Percentiles rank a stretch among this genome's conserved stretches.
These are phyloP conservation scores for Unio delphinus DNA, from an alignment of 2,888 invertebrate species.

Conservation along the genomic window DNA sequence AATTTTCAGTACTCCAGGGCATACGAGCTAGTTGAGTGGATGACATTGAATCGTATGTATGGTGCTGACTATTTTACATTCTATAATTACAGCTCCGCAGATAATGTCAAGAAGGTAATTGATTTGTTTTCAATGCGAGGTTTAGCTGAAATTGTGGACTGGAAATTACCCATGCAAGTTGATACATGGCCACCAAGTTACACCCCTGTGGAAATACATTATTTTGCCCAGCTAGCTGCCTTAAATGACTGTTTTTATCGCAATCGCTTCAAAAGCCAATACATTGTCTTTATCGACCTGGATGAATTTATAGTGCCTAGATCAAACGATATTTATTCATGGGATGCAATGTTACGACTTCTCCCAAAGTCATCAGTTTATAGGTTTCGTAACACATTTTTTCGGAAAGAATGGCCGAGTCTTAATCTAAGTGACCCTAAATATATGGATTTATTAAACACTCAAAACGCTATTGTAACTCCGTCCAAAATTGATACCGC, in stretches of 20 bases:
- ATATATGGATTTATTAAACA: no score
- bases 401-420: slow-evolving; percentile 53
- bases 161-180: slow-evolving; percentile 59
- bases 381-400: slow-evolving; percentile 48
- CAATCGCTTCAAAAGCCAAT: slow-evolving; percentile 44
- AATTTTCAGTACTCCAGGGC: slow-evolving; percentile 49
- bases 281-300: slow-evolving; percentile 64
- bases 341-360: slow-evolving; percentile 42
- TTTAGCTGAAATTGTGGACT: slow-evolving; percentile 53
- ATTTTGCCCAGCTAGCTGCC: slow-evolving; percentile 65
- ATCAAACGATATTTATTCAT: slow-evolving; percentile 21
- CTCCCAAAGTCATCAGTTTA: slow-evolving; percentile 14
- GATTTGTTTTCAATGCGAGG: slow-evolving; percentile 47
- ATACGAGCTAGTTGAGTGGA: slow-evolving; percentile 64
- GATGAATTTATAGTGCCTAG: slow-evolving; percentile 68
- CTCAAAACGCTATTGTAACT: slow-evolving; percentile 12
- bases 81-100: slow-evolving; percentile 58
- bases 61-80: slow-evolving; percentile 64
- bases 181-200: slow-evolving; percentile 32
- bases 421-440: not conserved
- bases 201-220: slow-evolving; percentile 53
- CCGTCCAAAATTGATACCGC: slow-evolving; percentile 21
- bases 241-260: slow-evolving; percentile 68
- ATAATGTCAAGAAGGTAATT: slow-evolving; percentile 50
- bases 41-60: slow-evolving; percentile 64